These are phyloP conservation scores for Paraescarpia echinospica DNA, from an alignment of 1,140 invertebrate genomes.

Conservation along the genomic window DNA sequence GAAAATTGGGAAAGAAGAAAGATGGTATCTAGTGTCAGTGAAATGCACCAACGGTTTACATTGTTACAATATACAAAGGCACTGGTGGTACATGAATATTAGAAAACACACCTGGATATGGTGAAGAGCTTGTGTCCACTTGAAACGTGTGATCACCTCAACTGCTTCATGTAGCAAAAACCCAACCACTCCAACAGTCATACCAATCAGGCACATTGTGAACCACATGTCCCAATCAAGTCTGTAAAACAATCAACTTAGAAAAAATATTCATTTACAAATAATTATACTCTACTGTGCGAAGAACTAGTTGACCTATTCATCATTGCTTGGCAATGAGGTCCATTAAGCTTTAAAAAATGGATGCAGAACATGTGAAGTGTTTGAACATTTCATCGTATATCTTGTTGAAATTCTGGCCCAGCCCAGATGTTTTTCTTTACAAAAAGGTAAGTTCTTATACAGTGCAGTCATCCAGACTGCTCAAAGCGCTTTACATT, in stretches of 20 bases:
- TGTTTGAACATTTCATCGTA: no score
- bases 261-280: neutral
- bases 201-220: conserved; percentile 42
- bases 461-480: no score
- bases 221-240: conserved; percentile 44
- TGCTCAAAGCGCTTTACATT: no score
- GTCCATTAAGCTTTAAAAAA: neutral
- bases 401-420: no score
- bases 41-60: neutral
- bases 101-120: conserved; percentile 30
- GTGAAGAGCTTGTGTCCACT: conserved; percentile 36
- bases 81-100: neutral
- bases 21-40: neutral
- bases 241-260: conserved; percentile 6
- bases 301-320: no score
- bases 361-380: neutral
- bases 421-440: no score
- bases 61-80: neutral
- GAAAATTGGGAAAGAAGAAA: no score
- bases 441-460: no score
- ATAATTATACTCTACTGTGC: conserved; percentile 4
- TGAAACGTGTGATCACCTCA: conserved; percentile 35
- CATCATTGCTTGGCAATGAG: no score
- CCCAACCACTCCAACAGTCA: conserved; percentile 37
- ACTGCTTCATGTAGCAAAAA: conserved; percentile 41